phyloP scores from a whole-genome alignment of 1,140 invertebrate genomes.

The Trichonephila inaurata region DNA sequence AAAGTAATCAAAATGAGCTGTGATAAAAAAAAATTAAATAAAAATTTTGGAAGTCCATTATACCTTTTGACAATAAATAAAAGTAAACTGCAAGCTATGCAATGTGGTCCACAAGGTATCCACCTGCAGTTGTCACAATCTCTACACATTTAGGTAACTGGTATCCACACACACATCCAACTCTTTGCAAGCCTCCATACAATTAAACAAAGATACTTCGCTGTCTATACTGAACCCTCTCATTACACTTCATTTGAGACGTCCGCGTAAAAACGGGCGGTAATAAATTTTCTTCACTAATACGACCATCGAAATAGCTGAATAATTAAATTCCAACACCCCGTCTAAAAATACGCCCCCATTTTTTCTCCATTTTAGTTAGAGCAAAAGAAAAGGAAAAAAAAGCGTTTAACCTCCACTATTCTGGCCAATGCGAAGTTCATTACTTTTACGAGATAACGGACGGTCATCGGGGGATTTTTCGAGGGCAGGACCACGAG shows the following conservation, averaged over 20 bases:
- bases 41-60: too few species aligned
- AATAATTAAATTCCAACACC: slow-evolving; percentile 72
- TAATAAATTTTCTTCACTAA: slow-evolving; percentile 54
- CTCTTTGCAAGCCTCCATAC: neutral
- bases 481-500: slow-evolving; percentile 22
- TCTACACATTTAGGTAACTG: too few species aligned
- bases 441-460: slow-evolving; percentile 54
- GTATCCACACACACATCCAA: neutral
- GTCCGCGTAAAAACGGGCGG: slow-evolving; percentile 6
- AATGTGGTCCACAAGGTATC: too few species aligned
- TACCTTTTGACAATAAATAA: too few species aligned
- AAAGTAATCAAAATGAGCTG: too few species aligned
- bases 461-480: slow-evolving; percentile 34
- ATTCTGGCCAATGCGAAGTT: slow-evolving; percentile 18
- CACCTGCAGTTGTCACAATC: too few species aligned
- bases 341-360: slow-evolving; percentile 60
- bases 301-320: slow-evolving; percentile 63
- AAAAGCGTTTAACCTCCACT: slow-evolving; percentile 44
- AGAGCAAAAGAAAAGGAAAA: neutral
- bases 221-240: neutral
- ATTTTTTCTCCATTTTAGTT: neutral
- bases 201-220: neutral
- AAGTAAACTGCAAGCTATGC: too few species aligned
- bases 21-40: too few species aligned
- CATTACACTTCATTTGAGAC: slow-evolving; percentile 31